A percentile compares a stretch with the other conserved stretches of the same genome.
Conservation (phyloP, 2,797 vertebrate species). For the Erpetoichthys calabaricus region DNA sequence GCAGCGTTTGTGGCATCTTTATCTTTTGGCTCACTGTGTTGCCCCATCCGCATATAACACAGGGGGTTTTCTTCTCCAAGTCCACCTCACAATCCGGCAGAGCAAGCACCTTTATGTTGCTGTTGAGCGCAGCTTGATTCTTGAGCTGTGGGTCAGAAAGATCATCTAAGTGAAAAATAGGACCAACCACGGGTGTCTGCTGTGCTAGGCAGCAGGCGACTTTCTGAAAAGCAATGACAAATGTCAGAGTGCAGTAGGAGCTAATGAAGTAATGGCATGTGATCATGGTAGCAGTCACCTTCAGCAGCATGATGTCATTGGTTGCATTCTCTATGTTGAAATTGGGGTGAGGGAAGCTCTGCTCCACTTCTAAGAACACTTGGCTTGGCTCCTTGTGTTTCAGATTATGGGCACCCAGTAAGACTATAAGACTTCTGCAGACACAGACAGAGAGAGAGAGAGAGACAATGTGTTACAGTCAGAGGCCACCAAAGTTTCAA, state of each 20-base stretch:
- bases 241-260: too few relatives aligned
- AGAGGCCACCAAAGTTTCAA: too few relatives aligned
- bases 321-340: background rate
- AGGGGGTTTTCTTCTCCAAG: background rate
- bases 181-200: too few relatives aligned
- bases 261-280: too few relatives aligned
- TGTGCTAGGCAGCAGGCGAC: too few relatives aligned
- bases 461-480: too few relatives aligned
- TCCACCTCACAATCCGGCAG: background rate
- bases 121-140: background rate
- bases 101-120: background rate
- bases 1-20: background rate
- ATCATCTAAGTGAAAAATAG: too few relatives aligned
- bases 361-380: background rate
- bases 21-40: background rate
- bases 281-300: background rate
- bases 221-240: too few relatives aligned
- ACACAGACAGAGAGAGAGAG: too few relatives aligned
- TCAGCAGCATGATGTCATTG: conserved; percentile 1
- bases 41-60: background rate
- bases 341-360: background rate
- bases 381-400: background rate
- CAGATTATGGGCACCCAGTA: background rate
- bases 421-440: background rate
- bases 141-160: background rate